Evolutionary conservation across 2,113 vertebrate genomes (phyloP).

Genomic region (Microcebus griseorufus): DNA sequence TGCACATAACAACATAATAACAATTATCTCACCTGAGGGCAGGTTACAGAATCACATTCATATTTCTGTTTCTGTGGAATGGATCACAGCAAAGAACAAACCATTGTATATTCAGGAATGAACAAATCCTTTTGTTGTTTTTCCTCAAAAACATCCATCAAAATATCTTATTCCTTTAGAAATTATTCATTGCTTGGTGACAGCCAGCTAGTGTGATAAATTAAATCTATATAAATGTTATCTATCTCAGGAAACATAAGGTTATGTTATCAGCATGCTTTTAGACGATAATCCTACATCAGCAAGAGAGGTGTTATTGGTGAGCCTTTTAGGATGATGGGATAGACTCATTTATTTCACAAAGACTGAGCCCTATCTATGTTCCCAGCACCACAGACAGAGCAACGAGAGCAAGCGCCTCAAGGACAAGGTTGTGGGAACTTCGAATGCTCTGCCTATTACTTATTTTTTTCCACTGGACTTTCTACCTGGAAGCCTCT

Average conservation of each 20-base stretch:
- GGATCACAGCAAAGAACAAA: not conserved
- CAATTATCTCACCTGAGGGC: not conserved
- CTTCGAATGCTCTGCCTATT: not conserved
- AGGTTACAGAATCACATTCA: not conserved
- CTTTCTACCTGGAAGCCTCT: no score
- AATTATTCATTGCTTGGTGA: not conserved
- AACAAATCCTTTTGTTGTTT: not conserved
- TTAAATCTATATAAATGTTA: not conserved
- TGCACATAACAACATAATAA: not conserved
- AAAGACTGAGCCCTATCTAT: not conserved
- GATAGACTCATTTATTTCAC: not conserved
- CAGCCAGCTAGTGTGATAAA: not conserved
- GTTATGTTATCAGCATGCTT: not conserved
- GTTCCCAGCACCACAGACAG: not conserved
- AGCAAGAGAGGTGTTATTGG: not conserved
- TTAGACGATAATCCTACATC: not conserved
- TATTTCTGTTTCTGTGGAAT: not conserved
- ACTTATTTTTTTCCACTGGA: not conserved
- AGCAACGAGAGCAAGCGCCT: not conserved
- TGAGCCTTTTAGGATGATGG: not conserved
- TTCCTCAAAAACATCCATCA: constrained; percentile 8
- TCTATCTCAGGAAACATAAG: not conserved
- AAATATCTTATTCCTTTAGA: not conserved
- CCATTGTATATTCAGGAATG: not conserved
- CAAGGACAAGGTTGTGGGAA: not conserved